Evolutionary conservation across 1,140 invertebrate species (phyloP), one percentile per base, ranked within the genome.

Genomic region (Eumaeus atala): DNA sequence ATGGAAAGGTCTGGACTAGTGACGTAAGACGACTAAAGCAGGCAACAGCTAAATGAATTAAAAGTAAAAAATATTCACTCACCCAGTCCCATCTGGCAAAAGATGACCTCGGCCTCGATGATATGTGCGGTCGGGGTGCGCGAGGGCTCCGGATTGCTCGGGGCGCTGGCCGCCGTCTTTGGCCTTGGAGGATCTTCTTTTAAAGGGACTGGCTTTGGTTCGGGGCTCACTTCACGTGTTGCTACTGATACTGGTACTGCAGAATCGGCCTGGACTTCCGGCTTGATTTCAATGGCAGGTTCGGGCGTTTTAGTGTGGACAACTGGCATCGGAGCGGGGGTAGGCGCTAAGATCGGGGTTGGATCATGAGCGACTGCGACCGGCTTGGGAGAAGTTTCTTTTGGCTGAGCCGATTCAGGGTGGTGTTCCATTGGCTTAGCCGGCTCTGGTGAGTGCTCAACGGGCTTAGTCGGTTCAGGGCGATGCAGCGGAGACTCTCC

Each of bases 81-180:
- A 92, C 91, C 91, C 9, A 92, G 81, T 67, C 91, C 91, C 87
- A 92, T 91, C 68, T 91, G 88, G 65, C 89, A 89, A 78, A 92
- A 92, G 56, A 92, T 91, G 54, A 91, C 90, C 60, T 91, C 91
- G 2, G 91, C 90, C 50, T 90, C 91, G 40, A 91, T 91, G 61
- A 91, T 87, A 48, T 91, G 84, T 6, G 84, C 77, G 9, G 66
- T 65, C 16, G 86, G 79, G 3, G 62, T 62, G 47, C 76, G 73
- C 47, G 60, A 14, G 16, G 70, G 58, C 54, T 70, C 66, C 8
- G 66, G 62, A 33, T 67, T 53, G 17, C 48, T 51, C 40, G 53
- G 51, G n/a, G 62, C 35, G 47, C 60, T 48, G 17, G 68, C 58
- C 17, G 53, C 48, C 16, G 70, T 63, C 61, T 69, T 59, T 50